Base-by-base conservation (phyloP, 2,888 invertebrate genomes). In the Meta bourneti region DNA sequence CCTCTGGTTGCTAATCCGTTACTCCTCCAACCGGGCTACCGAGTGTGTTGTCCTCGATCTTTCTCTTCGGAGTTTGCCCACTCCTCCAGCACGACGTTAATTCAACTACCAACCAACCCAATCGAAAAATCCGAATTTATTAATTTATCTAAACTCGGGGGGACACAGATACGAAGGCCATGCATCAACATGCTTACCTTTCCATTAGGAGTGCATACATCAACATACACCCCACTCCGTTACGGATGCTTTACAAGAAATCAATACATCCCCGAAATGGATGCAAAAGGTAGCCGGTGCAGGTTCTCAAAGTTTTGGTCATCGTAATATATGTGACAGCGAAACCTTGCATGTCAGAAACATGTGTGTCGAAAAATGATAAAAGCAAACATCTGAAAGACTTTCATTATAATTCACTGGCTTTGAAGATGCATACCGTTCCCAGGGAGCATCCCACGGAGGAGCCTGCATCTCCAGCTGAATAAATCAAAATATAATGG, bases 401-500 rank as follows among this genome's bases (percentile, higher is more conserved):
- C 52, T 84, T 54, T 74, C 83, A 54, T 52, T 84, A 72, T 34
- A 84, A 84, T 20, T 52, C 83, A 16, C 74, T 54, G 34, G 52
- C 52, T 19, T 52, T 9, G 74, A 74, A 34, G 54, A 61, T 74
- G 52, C 34, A 52, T 11, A 34, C 54, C 16, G 20, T 20, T 19
- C 54, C 16, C 34, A 1, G 71, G 9, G 19, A 82, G 71, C 70
- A n/a, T 48, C 9, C 49, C 19, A 51, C n/a, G n/a, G n/a, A n/a
- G n/a, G n/a, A n/a, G n/a, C 11, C 20, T 19, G 70, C 49, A 61
- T 71, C 19, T 7, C 48, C 8, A 11, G 74, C 72, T 34, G 34
- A 51, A 84, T 84, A 84, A 84, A 84, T 84, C 83, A 72, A 54
- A 61, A 54, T 34, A 19, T 84, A 84, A 84, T 74, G 74, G 83